Evolutionary conservation across 2,888 invertebrate species (phyloP).

Genomic region (Orthosia gothica): DNA sequence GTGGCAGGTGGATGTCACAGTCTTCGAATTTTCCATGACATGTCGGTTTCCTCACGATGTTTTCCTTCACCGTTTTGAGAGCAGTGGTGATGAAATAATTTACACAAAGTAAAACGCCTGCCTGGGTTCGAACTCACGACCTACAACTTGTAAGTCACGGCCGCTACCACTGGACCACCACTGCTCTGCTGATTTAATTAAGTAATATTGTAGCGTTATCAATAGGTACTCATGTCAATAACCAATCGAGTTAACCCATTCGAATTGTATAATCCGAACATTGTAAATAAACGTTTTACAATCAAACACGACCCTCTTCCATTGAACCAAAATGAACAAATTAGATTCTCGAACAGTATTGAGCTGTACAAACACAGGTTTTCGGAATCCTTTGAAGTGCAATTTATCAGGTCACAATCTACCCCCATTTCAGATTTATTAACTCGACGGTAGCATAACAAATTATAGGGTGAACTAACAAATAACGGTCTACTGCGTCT

Average conservation of each 20-base stretch:
- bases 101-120: too few relatives aligned
- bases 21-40: too few relatives aligned
- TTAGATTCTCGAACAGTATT: conserved; percentile 49
- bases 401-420: conserved; percentile 60
- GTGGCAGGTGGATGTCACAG: too few relatives aligned
- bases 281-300: conserved; percentile 31
- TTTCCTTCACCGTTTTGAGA: too few relatives aligned
- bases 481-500: conserved; percentile 73
- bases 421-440: conserved; percentile 64
- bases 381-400: conserved; percentile 56
- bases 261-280: conserved; percentile 24
- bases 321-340: conserved; percentile 50
- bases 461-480: conserved; percentile 72
- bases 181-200: too few relatives aligned
- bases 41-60: too few relatives aligned
- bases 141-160: too few relatives aligned
- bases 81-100: too few relatives aligned
- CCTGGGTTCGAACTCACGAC: too few relatives aligned
- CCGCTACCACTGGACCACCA: too few relatives aligned
- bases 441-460: conserved; percentile 66
- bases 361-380: conserved; percentile 51
- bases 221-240: conserved; percentile 18
- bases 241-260: conserved; percentile 18
- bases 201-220: not conserved
- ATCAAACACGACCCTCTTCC: conserved; percentile 29